Base-by-base conservation (phyloP, 2,888 invertebrate species). In the Diadegma fenestrale region DNA sequence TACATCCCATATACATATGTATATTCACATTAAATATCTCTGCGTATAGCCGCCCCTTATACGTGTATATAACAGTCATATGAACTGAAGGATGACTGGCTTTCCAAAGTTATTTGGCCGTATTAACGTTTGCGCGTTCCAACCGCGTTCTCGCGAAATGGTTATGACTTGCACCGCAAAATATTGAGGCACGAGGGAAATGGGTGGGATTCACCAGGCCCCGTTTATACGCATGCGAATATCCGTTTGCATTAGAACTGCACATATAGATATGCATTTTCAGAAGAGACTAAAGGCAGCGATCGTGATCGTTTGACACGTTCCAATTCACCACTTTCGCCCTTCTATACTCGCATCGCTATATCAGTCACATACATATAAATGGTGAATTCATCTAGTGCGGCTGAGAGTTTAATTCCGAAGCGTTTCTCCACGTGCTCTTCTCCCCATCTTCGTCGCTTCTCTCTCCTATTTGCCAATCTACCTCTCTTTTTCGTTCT, bases 81-180 rank as follows among this genome's bases (percentile, higher is more conserved):
- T 48, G 69, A 22, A 75, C 73, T 12, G 17, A 45, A 77, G 66
- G 22, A 81, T 73, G 77, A 80, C 66, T 75, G 58, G 41, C 41
- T 71, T 76, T 61, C 26, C 69, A 33, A 51, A 80, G 85, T 79
- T 82, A 64, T 85, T 82, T 80, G 64, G 58, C 41, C 76, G 72
- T 80, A 82, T 80, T 85, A 82, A 82, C 79, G 82, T 82, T 82
- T 58, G 75, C 71, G 48, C 79, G 58, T 64, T 80, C 80, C 71
- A 64, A 76, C 66, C 64, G 71, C 45, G 14, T 66, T 80, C 82
- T 80, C 71, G 71, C 80, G 61, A 82, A 85, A 82, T 76, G 85
- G 85, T 82, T 85, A 82, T 76, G 85, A 85, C 82, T 76, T 41
- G 78, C 58, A 58, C 26, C 64, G 64, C 75, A 66, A 43, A 80